Evolutionary conservation across 2,113 vertebrate genomes (phyloP), one percentile per base, ranked within the genome.

Genomic region (Otis tarda): DNA sequence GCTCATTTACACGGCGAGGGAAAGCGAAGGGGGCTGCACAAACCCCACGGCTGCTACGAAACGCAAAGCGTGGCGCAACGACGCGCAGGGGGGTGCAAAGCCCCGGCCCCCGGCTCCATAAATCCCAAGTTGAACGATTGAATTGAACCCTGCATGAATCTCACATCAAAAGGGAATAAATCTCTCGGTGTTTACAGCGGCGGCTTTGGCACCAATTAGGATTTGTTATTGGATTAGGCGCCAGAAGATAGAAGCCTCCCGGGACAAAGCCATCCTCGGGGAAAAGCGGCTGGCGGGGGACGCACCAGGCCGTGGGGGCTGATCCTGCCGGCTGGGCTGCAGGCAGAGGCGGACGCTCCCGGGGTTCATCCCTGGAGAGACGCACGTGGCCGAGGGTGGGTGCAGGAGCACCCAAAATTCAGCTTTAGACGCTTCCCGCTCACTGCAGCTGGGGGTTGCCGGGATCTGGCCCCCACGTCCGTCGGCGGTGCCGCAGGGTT

Each of bases 1-100:
- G 0, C 14, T 31, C 4, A 0, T 64, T 43, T 15, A 2, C 20
- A 2, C 0, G 0, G 33, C 0, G 3, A 43, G 18, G n/a, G n/a
- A 45, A 57, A 55, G 43, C 43, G 55, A 47, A 59, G 4, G 33
- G 41, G 41, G 47, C 19, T 23, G 67, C 25, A 4, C 35, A 9
- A 30, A 47, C 37, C 37, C 3, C 0, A 7, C 1, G 25, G 64
- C 61, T 19, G 33, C 9, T 19, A 4, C 13, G 69, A 50, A 60
- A 37, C 3, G 33, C 74, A 27, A 12, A 49, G 8, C 0, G 3
- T 1, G 2, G 33, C 59, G 31, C 1, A 8, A 21, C 7, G 16
- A 57, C 0, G 4, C 59, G 23, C 21, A 3, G 22, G 49, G 50
- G 49, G 12, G 15, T 9, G 23, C 71, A 47, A 56, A 74, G 6